Evolutionary conservation across 1,140 invertebrate genomes (phyloP).

Genomic region (Pentalonia nigronervosa): DNA sequence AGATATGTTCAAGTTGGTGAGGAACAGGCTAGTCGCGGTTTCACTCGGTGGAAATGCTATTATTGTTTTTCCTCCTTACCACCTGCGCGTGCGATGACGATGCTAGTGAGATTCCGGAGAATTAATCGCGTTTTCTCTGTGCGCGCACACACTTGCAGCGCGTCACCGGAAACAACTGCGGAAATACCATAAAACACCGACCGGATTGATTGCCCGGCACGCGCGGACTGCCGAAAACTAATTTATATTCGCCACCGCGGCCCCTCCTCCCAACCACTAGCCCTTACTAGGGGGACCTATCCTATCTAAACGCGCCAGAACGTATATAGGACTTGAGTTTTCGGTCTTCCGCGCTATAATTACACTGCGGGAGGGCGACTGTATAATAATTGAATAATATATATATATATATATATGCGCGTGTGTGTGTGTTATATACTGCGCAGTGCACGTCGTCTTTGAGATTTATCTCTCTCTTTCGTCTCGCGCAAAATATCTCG

Average conservation of each 20-base stretch:
- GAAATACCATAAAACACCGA: background rate
- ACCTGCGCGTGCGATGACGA: background rate
- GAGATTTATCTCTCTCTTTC: background rate
- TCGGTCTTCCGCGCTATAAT: constrained; percentile 2
- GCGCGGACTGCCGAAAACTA: constrained; percentile 2
- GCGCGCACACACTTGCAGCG: background rate
- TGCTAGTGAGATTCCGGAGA: background rate
- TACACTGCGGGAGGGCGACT: background rate
- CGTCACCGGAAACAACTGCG: background rate
- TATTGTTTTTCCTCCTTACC: background rate
- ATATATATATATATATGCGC: background rate
- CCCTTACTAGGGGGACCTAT: background rate
- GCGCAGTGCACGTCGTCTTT: background rate
- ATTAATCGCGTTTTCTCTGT: background rate
- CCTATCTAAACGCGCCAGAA: background rate
- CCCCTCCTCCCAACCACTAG: background rate
- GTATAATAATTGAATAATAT: background rate
- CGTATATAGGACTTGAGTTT: background rate
- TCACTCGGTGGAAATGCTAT: background rate
- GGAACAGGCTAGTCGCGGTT: background rate
- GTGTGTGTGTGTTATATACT: background rate
- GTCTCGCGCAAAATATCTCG: background rate
- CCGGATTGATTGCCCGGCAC: constrained; percentile 9
- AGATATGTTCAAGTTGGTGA: background rate
- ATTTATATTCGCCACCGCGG: background rate